Evolutionary conservation across 2,888 invertebrate genomes (phyloP).

Genomic region (Odontomyia ornata): DNA sequence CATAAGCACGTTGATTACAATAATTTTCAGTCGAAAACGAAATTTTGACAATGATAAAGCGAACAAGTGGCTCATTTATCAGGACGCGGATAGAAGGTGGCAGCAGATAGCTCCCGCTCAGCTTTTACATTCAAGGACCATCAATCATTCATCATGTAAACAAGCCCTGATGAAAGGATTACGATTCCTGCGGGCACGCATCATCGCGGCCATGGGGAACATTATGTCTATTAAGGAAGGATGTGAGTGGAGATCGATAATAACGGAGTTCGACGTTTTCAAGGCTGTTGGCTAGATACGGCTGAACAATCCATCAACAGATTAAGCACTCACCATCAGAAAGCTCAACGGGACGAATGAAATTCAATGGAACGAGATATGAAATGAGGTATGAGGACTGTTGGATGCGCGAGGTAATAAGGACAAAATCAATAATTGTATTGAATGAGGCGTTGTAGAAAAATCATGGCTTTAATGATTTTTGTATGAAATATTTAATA

Average conservation of each 20-base stretch:
- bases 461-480: no score
- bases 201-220: constrained; percentile 10
- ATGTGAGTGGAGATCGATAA: constrained; percentile 19
- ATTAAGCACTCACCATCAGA: not conserved
- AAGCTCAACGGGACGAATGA: not conserved
- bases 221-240: constrained; percentile 6
- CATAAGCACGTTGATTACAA: not conserved
- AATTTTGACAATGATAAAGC: constrained; percentile 39
- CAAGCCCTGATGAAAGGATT: constrained; percentile 35
- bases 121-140: constrained; percentile 8
- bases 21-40: not conserved
- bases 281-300: not conserved
- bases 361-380: not conserved
- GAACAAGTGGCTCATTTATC: constrained; percentile 42
- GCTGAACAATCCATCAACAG: constrained; percentile 21
- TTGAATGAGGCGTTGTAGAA: no score
- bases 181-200: not conserved
- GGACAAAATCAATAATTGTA: no score
- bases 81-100: constrained; percentile 10
- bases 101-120: not conserved
- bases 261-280: not conserved
- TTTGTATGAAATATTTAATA: no score
- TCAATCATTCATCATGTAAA: constrained; percentile 41
- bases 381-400: not conserved
- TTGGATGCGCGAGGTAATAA: not conserved